Percentiles rank a stretch among this genome's conserved stretches.
These are phyloP conservation scores for Peromyscus polionotus DNA, from an alignment of 2,113 vertebrate genomes.

Conservation along the genomic window DNA sequence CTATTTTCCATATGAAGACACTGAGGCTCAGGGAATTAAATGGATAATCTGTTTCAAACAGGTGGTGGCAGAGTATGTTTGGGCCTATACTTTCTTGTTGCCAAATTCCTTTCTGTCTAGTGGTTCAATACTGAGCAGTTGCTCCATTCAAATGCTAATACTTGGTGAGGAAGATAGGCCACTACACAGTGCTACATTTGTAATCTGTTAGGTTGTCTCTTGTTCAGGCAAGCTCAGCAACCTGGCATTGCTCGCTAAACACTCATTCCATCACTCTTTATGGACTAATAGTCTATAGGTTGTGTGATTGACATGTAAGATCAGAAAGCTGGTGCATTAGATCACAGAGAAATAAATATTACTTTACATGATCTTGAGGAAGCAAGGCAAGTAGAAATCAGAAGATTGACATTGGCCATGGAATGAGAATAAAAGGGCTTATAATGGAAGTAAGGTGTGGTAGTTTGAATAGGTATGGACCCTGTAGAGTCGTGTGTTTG, in stretches of 20 bases:
- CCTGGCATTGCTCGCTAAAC: background rate
- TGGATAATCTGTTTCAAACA: background rate
- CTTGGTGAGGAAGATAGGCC: background rate
- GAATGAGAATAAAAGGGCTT: background rate
- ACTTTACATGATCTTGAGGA: background rate
- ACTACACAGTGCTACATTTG: background rate
- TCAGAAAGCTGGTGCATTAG: background rate
- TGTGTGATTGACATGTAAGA: background rate
- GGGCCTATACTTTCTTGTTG: background rate
- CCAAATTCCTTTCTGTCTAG: background rate
- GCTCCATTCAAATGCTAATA: background rate
- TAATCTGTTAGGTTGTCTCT: background rate
- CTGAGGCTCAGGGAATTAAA: background rate
- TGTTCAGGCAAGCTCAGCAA: background rate
- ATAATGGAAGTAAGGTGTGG: background rate
- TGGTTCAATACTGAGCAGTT: background rate
- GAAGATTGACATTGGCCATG: background rate
- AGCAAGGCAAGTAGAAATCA: background rate
- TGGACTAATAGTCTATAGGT: background rate
- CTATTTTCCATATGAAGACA: background rate
- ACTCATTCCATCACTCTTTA: background rate
- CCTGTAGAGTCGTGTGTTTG: no score
- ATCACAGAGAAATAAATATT: background rate
- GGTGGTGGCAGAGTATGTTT: background rate
- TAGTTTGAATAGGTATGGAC: background rate